Conservation (phyloP, 2,797 vertebrate species). For the Poeciliopsis infans region DNA sequence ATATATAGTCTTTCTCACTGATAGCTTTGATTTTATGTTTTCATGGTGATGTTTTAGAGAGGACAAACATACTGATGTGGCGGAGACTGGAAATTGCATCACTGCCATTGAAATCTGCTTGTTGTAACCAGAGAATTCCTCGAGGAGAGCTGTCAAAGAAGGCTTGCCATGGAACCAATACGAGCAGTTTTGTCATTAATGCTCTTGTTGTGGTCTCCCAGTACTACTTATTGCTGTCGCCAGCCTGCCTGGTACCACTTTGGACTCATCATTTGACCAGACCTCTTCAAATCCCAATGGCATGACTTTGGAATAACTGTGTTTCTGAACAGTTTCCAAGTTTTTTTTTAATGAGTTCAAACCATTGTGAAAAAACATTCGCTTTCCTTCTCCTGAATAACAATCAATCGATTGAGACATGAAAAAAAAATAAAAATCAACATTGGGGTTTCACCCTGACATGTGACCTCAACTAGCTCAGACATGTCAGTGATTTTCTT, state of each 20-base stretch:
- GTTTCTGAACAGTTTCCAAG: constrained; percentile 4
- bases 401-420: background rate
- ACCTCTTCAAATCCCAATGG: constrained; percentile 59
- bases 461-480: constrained; percentile 40
- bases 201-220: constrained; percentile 63
- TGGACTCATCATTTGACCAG: constrained; percentile 62
- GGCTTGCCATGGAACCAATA: constrained; percentile 54
- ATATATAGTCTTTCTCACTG: too few species aligned
- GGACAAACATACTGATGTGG: constrained; percentile 30
- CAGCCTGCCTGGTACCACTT: constrained; percentile 72
- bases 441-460: constrained; percentile 20
- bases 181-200: constrained; percentile 55
- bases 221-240: constrained; percentile 63
- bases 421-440: constrained; percentile 9
- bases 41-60: background rate
- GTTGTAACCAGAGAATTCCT: constrained; percentile 70
- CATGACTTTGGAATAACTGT: constrained; percentile 42
- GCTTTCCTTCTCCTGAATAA: background rate
- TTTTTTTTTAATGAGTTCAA: background rate
- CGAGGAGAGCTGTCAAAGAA: constrained; percentile 31
- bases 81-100: constrained; percentile 52
- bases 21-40: constrained; percentile 15
- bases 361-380: background rate
- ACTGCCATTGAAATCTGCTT: constrained; percentile 31
- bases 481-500: constrained; percentile 47